Evolutionary conservation across 2,797 vertebrate species (phyloP).

Genomic region (Columba guinea): DNA sequence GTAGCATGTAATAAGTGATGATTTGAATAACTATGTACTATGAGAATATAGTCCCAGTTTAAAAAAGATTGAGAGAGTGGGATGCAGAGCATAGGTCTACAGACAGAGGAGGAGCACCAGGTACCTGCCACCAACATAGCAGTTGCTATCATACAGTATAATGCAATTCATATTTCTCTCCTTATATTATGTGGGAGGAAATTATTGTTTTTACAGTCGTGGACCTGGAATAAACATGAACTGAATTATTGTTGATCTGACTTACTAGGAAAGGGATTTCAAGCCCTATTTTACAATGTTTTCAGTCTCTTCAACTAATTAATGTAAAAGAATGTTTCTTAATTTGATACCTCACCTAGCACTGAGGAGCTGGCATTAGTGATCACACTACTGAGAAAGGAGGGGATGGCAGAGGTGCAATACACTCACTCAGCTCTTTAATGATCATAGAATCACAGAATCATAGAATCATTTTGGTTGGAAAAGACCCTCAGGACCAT

Average conservation of each 20-base stretch:
- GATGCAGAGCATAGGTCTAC: neutral
- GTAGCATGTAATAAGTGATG: neutral
- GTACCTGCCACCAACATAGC: neutral
- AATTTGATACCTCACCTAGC: neutral
- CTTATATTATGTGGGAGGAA: neutral
- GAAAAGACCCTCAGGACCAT: too few species aligned
- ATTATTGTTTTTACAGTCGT: neutral
- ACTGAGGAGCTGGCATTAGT: neutral
- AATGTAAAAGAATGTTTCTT: neutral
- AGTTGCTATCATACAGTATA: neutral
- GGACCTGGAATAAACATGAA: neutral
- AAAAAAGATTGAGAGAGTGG: neutral
- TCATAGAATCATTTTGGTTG: too few species aligned
- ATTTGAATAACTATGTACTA: neutral
- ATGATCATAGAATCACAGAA: too few species aligned
- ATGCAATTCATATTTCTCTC: neutral
- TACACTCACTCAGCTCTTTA: rapidly evolving
- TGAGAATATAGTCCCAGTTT: neutral
- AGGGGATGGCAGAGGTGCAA: neutral
- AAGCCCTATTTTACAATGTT: neutral
- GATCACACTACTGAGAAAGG: neutral
- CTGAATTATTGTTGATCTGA: neutral
- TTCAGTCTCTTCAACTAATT: neutral
- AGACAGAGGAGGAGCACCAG: neutral
- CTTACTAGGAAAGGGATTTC: neutral